Evolutionary conservation across 2,797 vertebrate species (phyloP).

Genomic region (Gallinago nigripennis): DNA sequence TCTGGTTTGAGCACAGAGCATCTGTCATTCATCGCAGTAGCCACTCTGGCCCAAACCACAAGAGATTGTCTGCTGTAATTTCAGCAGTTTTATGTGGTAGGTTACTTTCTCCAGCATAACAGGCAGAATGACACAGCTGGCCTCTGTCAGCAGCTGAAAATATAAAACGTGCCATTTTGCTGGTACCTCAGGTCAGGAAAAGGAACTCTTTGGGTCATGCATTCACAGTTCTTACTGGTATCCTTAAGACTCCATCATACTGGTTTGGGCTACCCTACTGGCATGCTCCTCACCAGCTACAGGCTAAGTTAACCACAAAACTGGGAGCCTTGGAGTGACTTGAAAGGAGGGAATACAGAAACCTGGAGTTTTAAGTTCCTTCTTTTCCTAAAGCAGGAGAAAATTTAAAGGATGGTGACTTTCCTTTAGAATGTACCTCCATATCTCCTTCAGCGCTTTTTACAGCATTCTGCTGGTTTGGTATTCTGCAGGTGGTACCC

Average conservation of each 20-base stretch:
- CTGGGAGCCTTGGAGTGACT: not conserved
- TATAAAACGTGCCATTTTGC: not conserved
- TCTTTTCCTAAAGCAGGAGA: not conserved
- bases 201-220: not conserved
- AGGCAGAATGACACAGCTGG: not conserved
- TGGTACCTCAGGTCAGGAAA: not conserved
- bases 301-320: not conserved
- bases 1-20: not conserved
- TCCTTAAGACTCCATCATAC: not conserved
- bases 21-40: not conserved
- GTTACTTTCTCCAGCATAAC: not conserved
- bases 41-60: not conserved
- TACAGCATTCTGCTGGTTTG: not conserved
- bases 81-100: not conserved
- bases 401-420: not conserved
- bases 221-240: not conserved
- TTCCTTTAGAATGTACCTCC: not conserved
- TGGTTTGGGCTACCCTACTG: not conserved
- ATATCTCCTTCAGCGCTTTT: not conserved
- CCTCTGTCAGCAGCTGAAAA: not conserved
- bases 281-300: not conserved
- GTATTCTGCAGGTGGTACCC: not conserved
- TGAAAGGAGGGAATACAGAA: not conserved
- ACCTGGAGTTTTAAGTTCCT: not conserved
- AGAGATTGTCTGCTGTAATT: not conserved